Evolutionary conservation across 1,140 invertebrate species (phyloP), one percentile per base, ranked within the genome.

Genomic region (Cylas formicarius): DNA sequence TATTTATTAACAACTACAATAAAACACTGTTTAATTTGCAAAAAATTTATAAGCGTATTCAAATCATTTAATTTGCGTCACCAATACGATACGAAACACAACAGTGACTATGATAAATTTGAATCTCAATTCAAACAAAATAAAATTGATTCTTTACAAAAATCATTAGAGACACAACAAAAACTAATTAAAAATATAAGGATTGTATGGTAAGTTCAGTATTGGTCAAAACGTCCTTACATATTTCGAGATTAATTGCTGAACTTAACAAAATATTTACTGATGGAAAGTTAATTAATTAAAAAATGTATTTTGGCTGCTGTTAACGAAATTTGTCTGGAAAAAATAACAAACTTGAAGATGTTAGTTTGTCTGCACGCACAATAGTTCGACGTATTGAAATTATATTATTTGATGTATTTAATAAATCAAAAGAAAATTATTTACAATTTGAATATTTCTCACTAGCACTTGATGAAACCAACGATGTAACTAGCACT

Each of bases 221-320:
- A 19, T 40, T n/a, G n/a, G 22, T 26, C 41, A 17, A 49, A 32
- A 36, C 46, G 40, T 27, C 31, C 17, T 48, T 44, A 44, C 44
- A 47, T 38, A 37, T 50, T 47, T 47, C 42, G 33, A 47, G 45
- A 45, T 47, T 50, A 47, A 38, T 50, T 46, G 20, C 42, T 47
- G 34, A 50, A 37, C 33, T 37, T 50, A 38, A 28, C 42, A 38
- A 38, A 50, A 24, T 43, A 37, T 50, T 44, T 31, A 50, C 42
- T 16, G 33, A 38, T 46, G 21, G 48, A 39, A 35, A 50, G 33
- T 47, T 50, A 18, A 50, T 47, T 50, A 18, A 50, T 50, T 47
- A 46, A 50, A 50, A 39, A 45, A 38, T 50, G 32, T 50, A 37
- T 38, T 39, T 45, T 45, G 16, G 43, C 33, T 29, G 33, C 22